Evolutionary conservation across 2,888 invertebrate genomes (phyloP).

Genomic region (Phengaris arion): DNA sequence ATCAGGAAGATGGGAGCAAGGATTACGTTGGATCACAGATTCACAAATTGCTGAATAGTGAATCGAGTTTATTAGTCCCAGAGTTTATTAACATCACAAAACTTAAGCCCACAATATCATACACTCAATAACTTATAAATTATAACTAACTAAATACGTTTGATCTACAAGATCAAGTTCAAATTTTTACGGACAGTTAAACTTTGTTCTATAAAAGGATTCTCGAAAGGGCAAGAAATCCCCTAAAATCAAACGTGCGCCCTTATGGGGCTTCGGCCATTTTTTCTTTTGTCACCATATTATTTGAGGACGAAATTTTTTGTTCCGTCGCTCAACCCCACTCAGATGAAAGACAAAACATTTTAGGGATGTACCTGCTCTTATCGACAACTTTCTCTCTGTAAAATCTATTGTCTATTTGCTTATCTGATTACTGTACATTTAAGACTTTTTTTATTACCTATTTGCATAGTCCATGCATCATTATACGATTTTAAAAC

Average conservation of each 20-base stretch:
- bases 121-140: no score
- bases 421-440: background rate
- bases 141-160: no score
- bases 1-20: no score
- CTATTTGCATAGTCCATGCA: no score
- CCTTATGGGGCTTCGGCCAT: slow-evolving; percentile 55
- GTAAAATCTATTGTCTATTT: background rate
- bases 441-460: no score
- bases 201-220: slow-evolving; percentile 53
- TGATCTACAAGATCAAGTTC: slow-evolving; percentile 21
- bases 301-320: slow-evolving; percentile 58
- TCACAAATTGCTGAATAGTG: no score
- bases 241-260: slow-evolving; percentile 63
- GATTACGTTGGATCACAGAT: no score
- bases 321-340: slow-evolving; percentile 67
- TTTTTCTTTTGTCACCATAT: slow-evolving; percentile 66
- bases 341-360: slow-evolving; percentile 54
- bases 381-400: background rate
- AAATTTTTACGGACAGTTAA: slow-evolving; percentile 6
- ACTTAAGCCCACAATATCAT: no score
- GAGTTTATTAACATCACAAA: no score
- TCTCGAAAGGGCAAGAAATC: slow-evolving; percentile 62
- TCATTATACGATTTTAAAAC: no score
- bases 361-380: slow-evolving; percentile 47
- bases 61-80: no score